Conservation (phyloP, 1,140 invertebrate species). For the Pinna nobilis region DNA sequence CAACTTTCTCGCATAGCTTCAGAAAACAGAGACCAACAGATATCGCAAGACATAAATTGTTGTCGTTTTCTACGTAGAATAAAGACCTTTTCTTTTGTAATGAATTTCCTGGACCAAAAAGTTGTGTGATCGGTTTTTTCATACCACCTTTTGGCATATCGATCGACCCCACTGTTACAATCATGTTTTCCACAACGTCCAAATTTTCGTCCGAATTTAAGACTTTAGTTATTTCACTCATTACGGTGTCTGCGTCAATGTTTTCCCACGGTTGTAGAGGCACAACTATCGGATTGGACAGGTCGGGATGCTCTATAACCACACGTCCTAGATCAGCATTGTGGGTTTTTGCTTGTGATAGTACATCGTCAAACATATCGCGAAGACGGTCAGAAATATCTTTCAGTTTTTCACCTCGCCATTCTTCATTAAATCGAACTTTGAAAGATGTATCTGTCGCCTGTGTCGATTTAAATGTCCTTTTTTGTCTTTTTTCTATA, state of each 20-base stretch:
- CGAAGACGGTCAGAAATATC: constrained; percentile 1
- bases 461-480: constrained; percentile 1
- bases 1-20: constrained; percentile 20
- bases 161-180: constrained; percentile 18
- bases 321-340: constrained; percentile 19
- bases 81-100: constrained; percentile 12
- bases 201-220: constrained; percentile 26
- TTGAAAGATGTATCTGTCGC: constrained; percentile 22
- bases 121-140: neutral
- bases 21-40: constrained; percentile 16
- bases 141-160: neutral
- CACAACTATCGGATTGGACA: constrained; percentile 22
- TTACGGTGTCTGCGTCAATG: constrained; percentile 14
- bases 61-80: constrained; percentile 10
- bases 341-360: constrained; percentile 6
- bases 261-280: constrained; percentile 25
- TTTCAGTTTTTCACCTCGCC: constrained; percentile 14
- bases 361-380: constrained; percentile 19
- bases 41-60: constrained; percentile 7
- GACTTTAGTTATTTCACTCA: constrained; percentile 13
- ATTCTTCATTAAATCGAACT: constrained; percentile 13
- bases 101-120: neutral
- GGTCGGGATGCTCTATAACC: constrained; percentile 16
- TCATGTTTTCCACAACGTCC: neutral
- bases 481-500: neutral